Evolutionary conservation across 2,797 vertebrate species (phyloP), one percentile per base, ranked within the genome.

Genomic region (Enoplosus armatus): DNA sequence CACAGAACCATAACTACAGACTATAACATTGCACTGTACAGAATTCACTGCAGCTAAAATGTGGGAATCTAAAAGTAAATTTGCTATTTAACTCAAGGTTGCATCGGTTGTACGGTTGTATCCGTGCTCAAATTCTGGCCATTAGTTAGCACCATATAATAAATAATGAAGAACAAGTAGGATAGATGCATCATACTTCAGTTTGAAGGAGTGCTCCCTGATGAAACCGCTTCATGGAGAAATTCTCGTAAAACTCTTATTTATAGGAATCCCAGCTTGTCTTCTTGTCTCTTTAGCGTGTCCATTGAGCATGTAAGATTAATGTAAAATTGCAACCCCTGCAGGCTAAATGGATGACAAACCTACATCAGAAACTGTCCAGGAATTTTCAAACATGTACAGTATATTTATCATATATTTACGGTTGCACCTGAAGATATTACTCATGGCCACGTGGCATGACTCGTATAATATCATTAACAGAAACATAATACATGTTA

Each of bases 171-270:
- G 53, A 77, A 51, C 47, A 48, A 37, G 41, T 50, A 24, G 14
- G 18, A 41, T 15, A 14, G 45, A 68, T 56, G 12, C 24, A 47
- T 69, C 43, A 27, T 47, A 54, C 48, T 76, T 43, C 53, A 60
- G 39, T 69, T 43, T 80, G 61, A 72, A 24, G 12, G 18, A 20
- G 29, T 24, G 11, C 55, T 73, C 43, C 63, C 75, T n/a, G 14
- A 56, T 80, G 53, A 54, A 65, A 20, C 24, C 2, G 9, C 37
- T 63, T 70, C 35, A 48, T 33, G n/a, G 33, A 16, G 24, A 29
- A 65, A 48, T 43, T 3, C n/a, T n/a, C n/a, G n/a, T 61, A 33
- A 24, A 20, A 15, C 31, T 64, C 5, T 61, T 62, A 54, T 41
- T 61, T 48, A 63, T n/a, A 54, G 29, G 58, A 26, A 9, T 29